Evolutionary conservation across 2,113 vertebrate genomes (phyloP).

Genomic region (Serinus canaria): DNA sequence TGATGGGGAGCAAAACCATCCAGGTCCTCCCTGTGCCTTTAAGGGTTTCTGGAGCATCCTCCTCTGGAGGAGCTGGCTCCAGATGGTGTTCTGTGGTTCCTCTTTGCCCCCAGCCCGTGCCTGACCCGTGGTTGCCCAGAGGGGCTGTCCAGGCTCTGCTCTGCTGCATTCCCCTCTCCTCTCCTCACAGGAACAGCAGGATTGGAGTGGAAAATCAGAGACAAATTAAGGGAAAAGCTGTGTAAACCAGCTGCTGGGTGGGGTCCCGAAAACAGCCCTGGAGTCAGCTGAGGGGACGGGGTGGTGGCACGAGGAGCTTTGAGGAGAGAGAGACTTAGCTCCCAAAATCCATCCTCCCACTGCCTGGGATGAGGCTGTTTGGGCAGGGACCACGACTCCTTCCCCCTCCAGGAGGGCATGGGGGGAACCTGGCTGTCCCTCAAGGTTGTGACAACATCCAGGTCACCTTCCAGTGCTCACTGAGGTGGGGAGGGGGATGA

Average conservation of each 20-base stretch:
- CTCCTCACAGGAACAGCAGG: neutral
- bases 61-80: neutral
- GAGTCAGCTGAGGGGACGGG: fast-evolving
- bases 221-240: neutral
- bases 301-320: neutral
- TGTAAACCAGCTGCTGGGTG: neutral
- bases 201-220: neutral
- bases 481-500: neutral
- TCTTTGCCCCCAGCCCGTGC: neutral
- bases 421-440: neutral
- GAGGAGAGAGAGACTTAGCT: neutral
- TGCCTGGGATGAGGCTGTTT: neutral
- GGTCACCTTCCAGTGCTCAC: neutral
- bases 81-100: fast-evolving
- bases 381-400: fast-evolving
- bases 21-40: neutral
- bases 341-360: fast-evolving
- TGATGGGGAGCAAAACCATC: neutral
- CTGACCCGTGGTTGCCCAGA: fast-evolving
- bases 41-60: neutral
- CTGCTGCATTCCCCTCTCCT: neutral
- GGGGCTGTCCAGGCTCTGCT: neutral
- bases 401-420: fast-evolving
- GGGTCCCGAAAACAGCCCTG: neutral
- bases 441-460: neutral